Percentiles rank a stretch among this genome's conserved stretches.
Conservation (phyloP, 2,113 vertebrate species). For the Indri indri region DNA sequence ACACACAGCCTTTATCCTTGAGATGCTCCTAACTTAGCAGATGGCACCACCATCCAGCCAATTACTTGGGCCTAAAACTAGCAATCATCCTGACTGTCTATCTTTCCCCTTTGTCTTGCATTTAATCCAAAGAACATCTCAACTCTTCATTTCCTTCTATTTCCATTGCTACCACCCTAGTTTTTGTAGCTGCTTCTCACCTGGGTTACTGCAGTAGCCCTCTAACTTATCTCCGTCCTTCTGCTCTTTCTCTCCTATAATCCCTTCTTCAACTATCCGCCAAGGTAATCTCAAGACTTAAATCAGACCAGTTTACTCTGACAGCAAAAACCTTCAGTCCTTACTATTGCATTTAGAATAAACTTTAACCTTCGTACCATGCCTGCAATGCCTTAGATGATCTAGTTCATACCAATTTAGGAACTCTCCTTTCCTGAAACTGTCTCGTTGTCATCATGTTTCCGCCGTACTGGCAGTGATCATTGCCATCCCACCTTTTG, state of each 20-base stretch:
- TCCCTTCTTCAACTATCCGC: neutral
- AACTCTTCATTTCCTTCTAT: neutral
- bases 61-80: neutral
- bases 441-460: neutral
- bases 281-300: neutral
- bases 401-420: neutral
- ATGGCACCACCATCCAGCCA: neutral
- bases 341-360: neutral
- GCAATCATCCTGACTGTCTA: neutral
- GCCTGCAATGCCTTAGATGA: neutral
- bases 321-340: neutral
- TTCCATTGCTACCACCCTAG: neutral
- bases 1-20: neutral
- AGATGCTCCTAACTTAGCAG: neutral
- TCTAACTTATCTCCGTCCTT: neutral
- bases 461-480: neutral
- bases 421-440: neutral
- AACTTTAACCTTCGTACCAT: neutral
- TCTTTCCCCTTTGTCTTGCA: neutral
- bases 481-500: rapidly evolving
- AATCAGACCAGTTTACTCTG: neutral
- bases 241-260: neutral
- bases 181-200: neutral
- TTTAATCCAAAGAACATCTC: neutral
- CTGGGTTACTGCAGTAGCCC: neutral